Evolutionary conservation across 2,888 invertebrate species (phyloP).

Genomic region (Pediacus dermestoides): DNA sequence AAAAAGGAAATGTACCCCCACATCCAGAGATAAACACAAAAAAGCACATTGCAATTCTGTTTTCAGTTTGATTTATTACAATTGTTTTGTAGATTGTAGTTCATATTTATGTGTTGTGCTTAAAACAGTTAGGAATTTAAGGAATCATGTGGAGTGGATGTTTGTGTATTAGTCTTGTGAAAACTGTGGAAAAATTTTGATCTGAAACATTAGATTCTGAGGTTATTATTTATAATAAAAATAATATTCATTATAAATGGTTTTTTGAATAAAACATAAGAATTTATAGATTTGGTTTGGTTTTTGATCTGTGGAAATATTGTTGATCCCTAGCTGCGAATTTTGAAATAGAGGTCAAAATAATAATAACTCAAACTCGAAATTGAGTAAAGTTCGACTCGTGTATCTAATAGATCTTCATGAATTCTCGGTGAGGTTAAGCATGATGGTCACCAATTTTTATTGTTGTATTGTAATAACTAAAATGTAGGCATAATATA

Average conservation of each 20-base stretch:
- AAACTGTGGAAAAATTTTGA: conserved; percentile 25
- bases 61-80: conserved; percentile 17
- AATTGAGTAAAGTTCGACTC: too few species aligned
- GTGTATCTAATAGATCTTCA: too few species aligned
- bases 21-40: conserved; percentile 10
- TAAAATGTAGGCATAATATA: too few species aligned
- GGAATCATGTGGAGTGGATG: conserved; percentile 36
- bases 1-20: too few species aligned
- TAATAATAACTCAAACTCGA: too few species aligned
- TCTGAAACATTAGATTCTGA: conserved; percentile 33
- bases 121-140: conserved; percentile 32
- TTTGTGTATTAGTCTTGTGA: conserved; percentile 37
- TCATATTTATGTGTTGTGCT: conserved; percentile 35
- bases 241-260: conserved; percentile 29
- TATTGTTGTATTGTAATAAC: too few species aligned
- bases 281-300: too few species aligned
- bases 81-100: conserved; percentile 30
- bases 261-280: conserved; percentile 30
- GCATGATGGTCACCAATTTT: too few species aligned
- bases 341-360: too few species aligned
- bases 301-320: too few species aligned
- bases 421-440: too few species aligned
- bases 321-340: too few species aligned
- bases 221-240: conserved; percentile 8
- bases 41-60: conserved; percentile 22